These are phyloP conservation scores for Limnephilus lunatus DNA, from an alignment of 2,888 invertebrate genomes.

Conservation along the genomic window DNA sequence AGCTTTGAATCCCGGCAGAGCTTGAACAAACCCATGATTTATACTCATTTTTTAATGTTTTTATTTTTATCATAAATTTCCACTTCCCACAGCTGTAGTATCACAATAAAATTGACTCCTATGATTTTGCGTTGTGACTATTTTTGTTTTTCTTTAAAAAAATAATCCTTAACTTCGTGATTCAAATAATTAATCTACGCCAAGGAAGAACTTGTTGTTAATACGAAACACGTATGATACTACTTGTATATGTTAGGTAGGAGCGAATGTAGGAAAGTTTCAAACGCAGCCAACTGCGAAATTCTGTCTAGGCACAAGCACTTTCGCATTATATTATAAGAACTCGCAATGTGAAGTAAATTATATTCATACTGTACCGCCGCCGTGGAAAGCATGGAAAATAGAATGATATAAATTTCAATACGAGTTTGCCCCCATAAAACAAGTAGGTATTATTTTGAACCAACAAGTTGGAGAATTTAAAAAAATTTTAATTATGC, in stretches of 20 bases:
- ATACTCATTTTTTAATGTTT: not conserved
- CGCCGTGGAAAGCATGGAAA: not conserved
- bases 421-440: not conserved
- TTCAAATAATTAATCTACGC: not conserved
- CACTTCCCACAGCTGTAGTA: not conserved
- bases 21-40: not conserved
- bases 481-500: too few species aligned
- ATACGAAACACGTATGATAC: not conserved
- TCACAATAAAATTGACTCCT: not conserved
- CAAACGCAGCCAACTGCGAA: slow-evolving; percentile 2
- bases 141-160: not conserved
- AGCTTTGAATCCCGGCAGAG: not conserved
- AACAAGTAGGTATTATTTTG: not conserved
- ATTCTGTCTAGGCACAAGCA: not conserved
- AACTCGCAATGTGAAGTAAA: not conserved
- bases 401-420: not conserved
- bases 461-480: not conserved
- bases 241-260: not conserved
- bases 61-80: not conserved
- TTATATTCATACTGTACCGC: not conserved
- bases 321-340: not conserved
- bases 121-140: not conserved
- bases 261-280: not conserved
- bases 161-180: not conserved
- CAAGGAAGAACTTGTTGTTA: not conserved